A percentile compares a stretch with the other conserved stretches of the same genome.
Evolutionary conservation across 2,888 invertebrate genomes (phyloP).

Genomic region (Nemurella pictetii): DNA sequence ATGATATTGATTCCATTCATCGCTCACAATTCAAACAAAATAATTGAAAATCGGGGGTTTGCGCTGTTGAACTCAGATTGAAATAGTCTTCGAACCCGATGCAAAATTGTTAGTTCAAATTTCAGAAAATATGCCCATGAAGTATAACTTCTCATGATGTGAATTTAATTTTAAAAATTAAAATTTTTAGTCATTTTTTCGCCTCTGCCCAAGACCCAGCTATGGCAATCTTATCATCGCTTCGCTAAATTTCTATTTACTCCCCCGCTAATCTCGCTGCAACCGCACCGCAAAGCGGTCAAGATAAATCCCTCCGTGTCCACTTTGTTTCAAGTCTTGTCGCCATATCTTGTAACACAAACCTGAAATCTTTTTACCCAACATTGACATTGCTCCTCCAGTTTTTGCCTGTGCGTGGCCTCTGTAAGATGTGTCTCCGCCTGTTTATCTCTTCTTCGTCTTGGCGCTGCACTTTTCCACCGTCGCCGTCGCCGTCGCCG

Average conservation of each 20-base stretch:
- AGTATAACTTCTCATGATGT: background rate
- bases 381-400: constrained; percentile 36
- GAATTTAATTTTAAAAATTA: background rate
- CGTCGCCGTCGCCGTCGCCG: constrained; percentile 1
- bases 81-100: no score
- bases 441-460: background rate
- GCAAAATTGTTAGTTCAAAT: no score
- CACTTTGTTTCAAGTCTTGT: constrained; percentile 41
- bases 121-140: background rate
- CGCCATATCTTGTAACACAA: constrained; percentile 38
- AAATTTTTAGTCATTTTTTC: background rate
- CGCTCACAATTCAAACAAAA: background rate
- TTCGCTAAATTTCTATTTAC: background rate
- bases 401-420: constrained; percentile 9
- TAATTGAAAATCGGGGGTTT: no score
- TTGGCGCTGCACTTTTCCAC: background rate
- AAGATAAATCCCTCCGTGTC: constrained; percentile 40
- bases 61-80: no score
- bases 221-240: background rate
- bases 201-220: background rate
- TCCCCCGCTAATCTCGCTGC: constrained; percentile 15
- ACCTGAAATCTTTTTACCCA: constrained; percentile 40
- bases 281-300: background rate
- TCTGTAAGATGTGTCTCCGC: background rate
- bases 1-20: background rate